Evolutionary conservation across 2,797 vertebrate species (phyloP).

Genomic region (Saxicola maurus): DNA sequence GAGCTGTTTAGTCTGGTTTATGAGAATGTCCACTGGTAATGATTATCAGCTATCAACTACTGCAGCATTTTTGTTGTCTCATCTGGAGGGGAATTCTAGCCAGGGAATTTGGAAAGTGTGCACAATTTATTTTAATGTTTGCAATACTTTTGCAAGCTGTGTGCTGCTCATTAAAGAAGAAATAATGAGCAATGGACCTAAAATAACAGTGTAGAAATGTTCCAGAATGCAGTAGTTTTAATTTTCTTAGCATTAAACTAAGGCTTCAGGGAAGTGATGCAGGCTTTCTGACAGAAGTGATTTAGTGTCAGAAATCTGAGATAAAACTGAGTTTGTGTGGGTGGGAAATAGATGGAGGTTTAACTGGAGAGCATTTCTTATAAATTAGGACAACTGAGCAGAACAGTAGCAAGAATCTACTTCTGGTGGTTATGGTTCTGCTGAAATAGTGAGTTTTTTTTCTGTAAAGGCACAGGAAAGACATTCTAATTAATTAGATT

Average conservation of each 20-base stretch:
- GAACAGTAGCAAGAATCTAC: background rate
- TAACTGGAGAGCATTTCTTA: background rate
- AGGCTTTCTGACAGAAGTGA: background rate
- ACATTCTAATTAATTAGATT: slow-evolving; percentile 37
- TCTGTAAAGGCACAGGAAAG: background rate
- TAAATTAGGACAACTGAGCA: background rate
- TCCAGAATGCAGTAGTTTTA: background rate
- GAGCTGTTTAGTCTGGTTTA: background rate
- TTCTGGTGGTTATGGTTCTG: background rate
- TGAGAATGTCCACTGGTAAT: background rate
- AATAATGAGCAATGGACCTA: background rate
- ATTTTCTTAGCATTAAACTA: slow-evolving; percentile 6
- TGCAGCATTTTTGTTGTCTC: background rate
- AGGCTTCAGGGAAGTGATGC: background rate
- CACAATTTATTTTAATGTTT: background rate
- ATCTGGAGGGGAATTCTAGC: background rate
- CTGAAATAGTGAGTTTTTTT: background rate
- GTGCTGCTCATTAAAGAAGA: background rate
- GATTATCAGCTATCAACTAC: background rate
- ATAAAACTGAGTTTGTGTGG: slow-evolving; percentile 29
- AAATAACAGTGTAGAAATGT: background rate
- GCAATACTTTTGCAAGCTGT: background rate
- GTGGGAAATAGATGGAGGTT: slow-evolving; percentile 14
- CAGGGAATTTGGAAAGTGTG: background rate
- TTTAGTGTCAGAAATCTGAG: slow-evolving; percentile 36